Evolutionary conservation across 30 jellyfish, hydroid and myxozoan species (phyloP).

Genomic region (Calvadosia cruxmelitensis): DNA sequence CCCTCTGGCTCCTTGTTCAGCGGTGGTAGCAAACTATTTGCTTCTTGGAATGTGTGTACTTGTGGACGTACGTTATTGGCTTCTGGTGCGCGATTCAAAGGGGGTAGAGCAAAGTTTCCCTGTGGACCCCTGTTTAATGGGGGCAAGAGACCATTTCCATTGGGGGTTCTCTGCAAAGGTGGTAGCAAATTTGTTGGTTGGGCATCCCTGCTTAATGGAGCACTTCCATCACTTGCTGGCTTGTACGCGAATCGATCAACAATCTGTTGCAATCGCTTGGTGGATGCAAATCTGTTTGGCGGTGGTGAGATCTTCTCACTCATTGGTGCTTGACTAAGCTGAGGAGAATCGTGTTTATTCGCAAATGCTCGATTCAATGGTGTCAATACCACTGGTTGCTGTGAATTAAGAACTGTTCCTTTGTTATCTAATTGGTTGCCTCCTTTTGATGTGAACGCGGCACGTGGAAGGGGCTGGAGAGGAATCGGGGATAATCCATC

Average conservation of each 20-base stretch:
- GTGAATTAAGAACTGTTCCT: not conserved
- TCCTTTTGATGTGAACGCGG: too few relatives aligned
- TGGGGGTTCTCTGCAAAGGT: not conserved
- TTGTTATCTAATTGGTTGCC: not conserved
- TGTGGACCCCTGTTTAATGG: not conserved
- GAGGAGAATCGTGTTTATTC: too few relatives aligned
- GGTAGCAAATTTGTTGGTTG: too few relatives aligned
- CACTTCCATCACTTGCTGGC: too few relatives aligned
- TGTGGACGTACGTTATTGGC: too few relatives aligned
- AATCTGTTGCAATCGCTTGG: too few relatives aligned
- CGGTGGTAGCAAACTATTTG: not conserved
- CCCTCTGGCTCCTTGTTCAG: not conserved
- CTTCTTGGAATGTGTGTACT: not conserved
- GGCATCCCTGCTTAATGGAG: too few relatives aligned
- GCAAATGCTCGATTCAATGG: not conserved
- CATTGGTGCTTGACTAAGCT: too few relatives aligned
- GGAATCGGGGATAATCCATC: too few relatives aligned
- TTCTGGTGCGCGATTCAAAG: not conserved
- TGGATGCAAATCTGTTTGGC: too few relatives aligned
- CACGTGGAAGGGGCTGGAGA: conserved; percentile 1
- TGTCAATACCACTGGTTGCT: not conserved
- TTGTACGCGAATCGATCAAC: too few relatives aligned
- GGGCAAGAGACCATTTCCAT: not conserved
- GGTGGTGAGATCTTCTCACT: too few relatives aligned
- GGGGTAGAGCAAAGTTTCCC: not conserved